These are phyloP conservation scores for Aplochiton taeniatus DNA, from an alignment of 2,797 vertebrate species.

Conservation along the genomic window DNA sequence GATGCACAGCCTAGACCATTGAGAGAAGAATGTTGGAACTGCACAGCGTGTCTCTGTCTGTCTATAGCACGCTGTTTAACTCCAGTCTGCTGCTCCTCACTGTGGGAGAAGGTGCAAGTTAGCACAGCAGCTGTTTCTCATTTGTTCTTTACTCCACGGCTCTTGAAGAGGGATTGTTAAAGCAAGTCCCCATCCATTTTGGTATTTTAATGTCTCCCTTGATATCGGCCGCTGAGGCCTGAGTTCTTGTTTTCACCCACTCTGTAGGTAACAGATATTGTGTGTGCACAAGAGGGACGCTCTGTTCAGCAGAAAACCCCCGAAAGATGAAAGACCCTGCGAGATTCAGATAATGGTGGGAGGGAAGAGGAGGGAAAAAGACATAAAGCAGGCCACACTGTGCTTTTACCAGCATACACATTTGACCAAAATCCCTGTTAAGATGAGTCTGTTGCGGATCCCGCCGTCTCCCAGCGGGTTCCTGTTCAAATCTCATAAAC, in stretches of 20 bases:
- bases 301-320: constrained; percentile 48
- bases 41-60: not conserved
- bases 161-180: constrained; percentile 49
- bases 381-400: constrained; percentile 45
- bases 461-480: constrained; percentile 37
- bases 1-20: constrained; percentile 25
- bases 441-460: constrained; percentile 49
- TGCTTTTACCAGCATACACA: constrained; percentile 45
- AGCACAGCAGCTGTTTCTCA: constrained; percentile 54
- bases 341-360: constrained; percentile 57
- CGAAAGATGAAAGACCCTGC: constrained; percentile 53
- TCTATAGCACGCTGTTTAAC: not conserved
- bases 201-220: constrained; percentile 53
- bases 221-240: constrained; percentile 54
- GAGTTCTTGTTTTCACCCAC: constrained; percentile 43
- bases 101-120: constrained; percentile 27
- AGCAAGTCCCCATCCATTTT: constrained; percentile 50
- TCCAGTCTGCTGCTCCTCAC: not conserved
- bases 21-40: constrained; percentile 11
- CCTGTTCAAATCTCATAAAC: constrained; percentile 7
- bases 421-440: constrained; percentile 54
- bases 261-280: constrained; percentile 51
- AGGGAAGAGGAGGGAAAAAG: constrained; percentile 41
- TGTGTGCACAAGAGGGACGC: constrained; percentile 39
- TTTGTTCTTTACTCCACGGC: constrained; percentile 43